Conservation (phyloP, 2,888 invertebrate species). For the Argyra leucocephala region DNA sequence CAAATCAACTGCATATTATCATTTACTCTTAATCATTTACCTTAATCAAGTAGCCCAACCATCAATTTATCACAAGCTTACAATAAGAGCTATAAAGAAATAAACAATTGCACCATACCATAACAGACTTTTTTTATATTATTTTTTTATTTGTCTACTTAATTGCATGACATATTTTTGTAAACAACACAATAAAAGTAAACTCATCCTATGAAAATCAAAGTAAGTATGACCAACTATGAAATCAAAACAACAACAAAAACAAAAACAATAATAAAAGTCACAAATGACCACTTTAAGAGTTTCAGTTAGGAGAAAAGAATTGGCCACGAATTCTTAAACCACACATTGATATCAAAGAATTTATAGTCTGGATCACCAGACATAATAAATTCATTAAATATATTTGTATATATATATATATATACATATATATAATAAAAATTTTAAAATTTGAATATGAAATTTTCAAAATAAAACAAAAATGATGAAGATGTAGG, state of each 20-base stretch:
- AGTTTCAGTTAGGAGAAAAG: background rate
- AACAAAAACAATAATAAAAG: background rate
- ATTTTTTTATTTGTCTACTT: conserved; percentile 3
- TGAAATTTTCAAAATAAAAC: background rate
- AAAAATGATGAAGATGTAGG: background rate
- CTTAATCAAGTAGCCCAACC: too few relatives aligned
- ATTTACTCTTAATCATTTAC: too few relatives aligned
- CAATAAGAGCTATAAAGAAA: too few relatives aligned
- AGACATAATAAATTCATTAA: conserved; percentile 6
- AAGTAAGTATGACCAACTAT: background rate
- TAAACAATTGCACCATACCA: too few relatives aligned
- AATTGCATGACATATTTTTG: background rate
- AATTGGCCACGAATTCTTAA: conserved; percentile 6
- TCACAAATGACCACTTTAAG: too few relatives aligned
- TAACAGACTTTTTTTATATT: too few relatives aligned
- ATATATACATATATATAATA: background rate
- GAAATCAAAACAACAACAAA: background rate
- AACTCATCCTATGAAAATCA: background rate
- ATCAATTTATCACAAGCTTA: too few relatives aligned
- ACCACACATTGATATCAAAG: conserved; percentile 1
- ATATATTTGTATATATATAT: background rate
- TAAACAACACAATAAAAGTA: background rate
- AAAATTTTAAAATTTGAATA: background rate
- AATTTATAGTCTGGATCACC: conserved; percentile 1
- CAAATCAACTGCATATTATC: too few relatives aligned